Base-by-base conservation (phyloP, 2,888 invertebrate genomes). In the Agrotis exclamationis region DNA sequence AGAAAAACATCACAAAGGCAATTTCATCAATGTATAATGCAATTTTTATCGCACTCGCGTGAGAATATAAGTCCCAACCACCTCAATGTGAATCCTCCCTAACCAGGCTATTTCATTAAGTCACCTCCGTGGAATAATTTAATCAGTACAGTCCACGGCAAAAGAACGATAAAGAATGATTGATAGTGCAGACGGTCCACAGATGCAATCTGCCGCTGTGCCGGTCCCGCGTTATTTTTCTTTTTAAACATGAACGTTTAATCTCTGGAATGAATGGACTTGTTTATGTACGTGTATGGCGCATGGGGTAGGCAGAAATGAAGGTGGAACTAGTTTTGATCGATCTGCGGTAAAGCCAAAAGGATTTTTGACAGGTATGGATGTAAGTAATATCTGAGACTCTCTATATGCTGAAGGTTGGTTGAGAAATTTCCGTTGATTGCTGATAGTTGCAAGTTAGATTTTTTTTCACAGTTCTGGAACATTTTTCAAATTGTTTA, bases 101-200 rank as follows among this genome's bases (percentile, higher is more conserved):
- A 88, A 90, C 83, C 81, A 83, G 89, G 89, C 89, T 90, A 92
- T 94, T 94, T 95, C 93, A 94, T 94, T 94, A 94, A 94, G 93
- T 92, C 91, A 93, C 92, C 90, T 92, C 91, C 85, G 84, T 84
- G 89, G 92, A 93, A 96, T 94, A 95, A 95, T 95, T 95, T 95
- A 95, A 95, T 95, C 95, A 95, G 93, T 93, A 91, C 89, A 85
- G 91, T 90, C 90, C 87, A 91, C 93, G 92, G 93, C 93, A 93
- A 93, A 94, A 94, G 91, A 90, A 94, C 91, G 95, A 96, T 95
- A 95, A 93, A 89, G 85, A 87, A 94, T 96, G 96, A 96, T 95
- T 93, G 95, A 96, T 96, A 92, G 92, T 89, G 91, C 84, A 86
- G 88, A 87, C 90, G 86, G 81, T 88, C 87, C 82, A 84, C 82